phyloP scores from a whole-genome alignment of 2,888 invertebrate species.

The Chromoteleia sp. region DNA sequence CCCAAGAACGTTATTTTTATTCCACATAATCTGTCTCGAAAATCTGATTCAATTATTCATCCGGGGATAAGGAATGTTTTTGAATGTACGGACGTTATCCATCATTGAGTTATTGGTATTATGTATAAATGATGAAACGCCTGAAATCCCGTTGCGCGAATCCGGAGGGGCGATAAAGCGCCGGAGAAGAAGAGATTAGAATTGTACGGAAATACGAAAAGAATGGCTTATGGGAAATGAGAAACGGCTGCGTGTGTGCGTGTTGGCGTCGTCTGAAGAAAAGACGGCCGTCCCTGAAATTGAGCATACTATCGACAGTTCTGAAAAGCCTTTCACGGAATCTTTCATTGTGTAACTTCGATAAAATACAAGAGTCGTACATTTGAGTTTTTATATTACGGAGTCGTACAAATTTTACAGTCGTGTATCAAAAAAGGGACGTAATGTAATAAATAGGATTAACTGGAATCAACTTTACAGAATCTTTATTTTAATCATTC shows the following conservation, averaged over 20 bases:
- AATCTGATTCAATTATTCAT: conserved; percentile 58
- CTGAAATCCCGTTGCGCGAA: conserved; percentile 39
- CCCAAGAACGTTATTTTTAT: conserved; percentile 5
- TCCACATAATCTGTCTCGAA: conserved; percentile 23
- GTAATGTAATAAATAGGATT: too few species aligned
- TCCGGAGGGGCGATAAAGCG: conserved; percentile 54
- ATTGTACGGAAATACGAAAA: conserved; percentile 61
- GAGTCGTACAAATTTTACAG: too few species aligned
- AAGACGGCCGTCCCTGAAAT: conserved; percentile 46
- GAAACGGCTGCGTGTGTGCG: conserved; percentile 22
- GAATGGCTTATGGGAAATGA: conserved; percentile 56
- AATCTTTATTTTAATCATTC: too few species aligned
- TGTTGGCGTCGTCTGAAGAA: conserved; percentile 40
- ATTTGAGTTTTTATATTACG: conserved; percentile 10
- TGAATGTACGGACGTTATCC: conserved; percentile 43
- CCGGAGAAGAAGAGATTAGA: conserved; percentile 63
- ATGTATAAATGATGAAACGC: conserved; percentile 62
- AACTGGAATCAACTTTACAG: too few species aligned
- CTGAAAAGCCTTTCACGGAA: conserved; percentile 31
- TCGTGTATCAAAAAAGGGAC: too few species aligned
- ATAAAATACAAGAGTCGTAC: conserved; percentile 22
- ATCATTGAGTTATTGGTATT: conserved; percentile 64
- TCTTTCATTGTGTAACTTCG: conserved; percentile 23
- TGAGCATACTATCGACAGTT: conserved; percentile 52
- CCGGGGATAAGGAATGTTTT: conserved; percentile 45